Evolutionary conservation across 2,113 vertebrate species (phyloP), one percentile per base, ranked within the genome.

Genomic region (Alexandromys fortis): DNA sequence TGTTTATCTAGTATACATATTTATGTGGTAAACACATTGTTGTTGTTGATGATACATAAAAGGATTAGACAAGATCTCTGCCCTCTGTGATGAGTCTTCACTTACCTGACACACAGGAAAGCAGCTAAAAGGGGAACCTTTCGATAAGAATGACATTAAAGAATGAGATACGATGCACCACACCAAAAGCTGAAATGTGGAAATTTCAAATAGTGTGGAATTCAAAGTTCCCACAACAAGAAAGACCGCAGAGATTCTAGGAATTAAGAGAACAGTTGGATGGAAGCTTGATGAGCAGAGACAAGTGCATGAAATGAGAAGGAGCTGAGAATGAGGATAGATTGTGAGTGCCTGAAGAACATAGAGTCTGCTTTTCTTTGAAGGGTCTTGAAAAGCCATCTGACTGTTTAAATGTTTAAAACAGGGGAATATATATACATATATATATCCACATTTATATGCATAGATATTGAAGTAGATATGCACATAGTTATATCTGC

Each of bases 261-360:
- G n/a, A 87, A 83, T 94, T 81, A 61, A 52, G 35, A 55, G 87
- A 82, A 19, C 16, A 79, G 14, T 17, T 26, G 8, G 4, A 63
- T 11, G 38, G 21, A 47, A 92, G 26, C 45, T 58, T 5, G 47
- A 16, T 4, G 2, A 72, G 6, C 14, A 79, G 33, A 35, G 6
- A 7, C 2, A 70, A 22, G 3, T 5, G 19, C 55, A 63, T 38
- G 75, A 89, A 68, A 52, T 28, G 55, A 93, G 33, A 52, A 22
- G 8, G 52, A n/a, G 3, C 58, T 7, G 2, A 24, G 17, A 1
- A 42, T 17, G 6, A 3, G 4, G 5, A 6, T 2, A 30, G 35
- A 88, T 22, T 5, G 1, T 1, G 30, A n/a, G n/a, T 30, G n/a
- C 38, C 35, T 63, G 17, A 19, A 78, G 45, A 55, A 28, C 10